phyloP scores from a whole-genome alignment of 37 sponge, comb jelly and placozoan genomes.

The Chondrosia reniformis region DNA sequence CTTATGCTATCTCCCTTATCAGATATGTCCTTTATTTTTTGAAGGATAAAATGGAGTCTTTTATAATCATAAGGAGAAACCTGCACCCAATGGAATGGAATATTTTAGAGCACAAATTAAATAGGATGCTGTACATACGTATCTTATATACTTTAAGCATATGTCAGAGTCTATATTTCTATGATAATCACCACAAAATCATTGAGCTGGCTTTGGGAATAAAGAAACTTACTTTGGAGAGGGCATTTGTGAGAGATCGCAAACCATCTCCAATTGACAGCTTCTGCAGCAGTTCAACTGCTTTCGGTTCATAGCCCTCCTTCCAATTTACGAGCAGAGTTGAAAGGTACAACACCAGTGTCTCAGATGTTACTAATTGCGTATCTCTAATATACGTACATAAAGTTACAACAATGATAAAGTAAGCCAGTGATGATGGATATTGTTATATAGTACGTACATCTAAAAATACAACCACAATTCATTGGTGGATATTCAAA shows the following conservation, averaged over 20 bases:
- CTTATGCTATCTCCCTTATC: neutral
- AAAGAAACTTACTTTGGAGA: neutral
- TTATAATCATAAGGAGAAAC: slow-evolving; percentile 50
- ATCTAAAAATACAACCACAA: too few relatives aligned
- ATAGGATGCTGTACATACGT: too few relatives aligned
- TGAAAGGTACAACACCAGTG: neutral
- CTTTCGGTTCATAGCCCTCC: slow-evolving; percentile 2
- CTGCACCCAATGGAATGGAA: too few relatives aligned
- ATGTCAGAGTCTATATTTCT: too few relatives aligned
- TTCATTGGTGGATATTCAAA: too few relatives aligned
- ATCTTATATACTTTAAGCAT: too few relatives aligned
- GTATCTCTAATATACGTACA: neutral
- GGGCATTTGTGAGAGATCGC: neutral
- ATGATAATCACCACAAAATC: too few relatives aligned
- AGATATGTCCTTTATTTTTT: slow-evolving; percentile 1
- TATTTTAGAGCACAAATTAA: too few relatives aligned
- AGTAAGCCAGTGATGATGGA: too few relatives aligned
- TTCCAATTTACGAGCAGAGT: neutral
- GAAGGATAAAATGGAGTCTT: slow-evolving; percentile 36
- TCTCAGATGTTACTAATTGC: neutral
- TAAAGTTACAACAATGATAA: neutral
- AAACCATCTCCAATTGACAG: neutral
- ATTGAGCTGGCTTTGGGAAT: neutral
- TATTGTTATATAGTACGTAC: too few relatives aligned
- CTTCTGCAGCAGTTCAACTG: neutral